Conservation (phyloP, 2,888 invertebrate genomes). For the Deilephila elpenor region DNA sequence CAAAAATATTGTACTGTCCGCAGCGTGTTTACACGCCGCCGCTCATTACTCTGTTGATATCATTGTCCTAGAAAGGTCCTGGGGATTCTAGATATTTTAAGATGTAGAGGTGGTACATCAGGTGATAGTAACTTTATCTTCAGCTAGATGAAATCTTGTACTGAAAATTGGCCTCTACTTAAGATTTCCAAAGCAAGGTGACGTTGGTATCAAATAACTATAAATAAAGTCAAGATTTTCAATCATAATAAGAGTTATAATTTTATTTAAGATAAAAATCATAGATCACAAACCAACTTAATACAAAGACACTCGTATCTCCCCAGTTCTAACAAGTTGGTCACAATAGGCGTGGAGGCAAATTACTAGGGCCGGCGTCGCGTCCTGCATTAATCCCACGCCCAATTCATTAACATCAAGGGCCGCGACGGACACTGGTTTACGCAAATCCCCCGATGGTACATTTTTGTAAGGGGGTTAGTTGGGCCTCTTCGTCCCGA, state of each 20-base stretch:
- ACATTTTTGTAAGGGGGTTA: conserved; percentile 8
- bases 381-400: conserved; percentile 16
- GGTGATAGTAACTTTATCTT: not conserved
- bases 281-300: no score
- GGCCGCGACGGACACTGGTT: conserved; percentile 17
- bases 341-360: conserved; percentile 14
- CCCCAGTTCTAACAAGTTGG: not conserved
- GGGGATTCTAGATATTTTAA: not conserved
- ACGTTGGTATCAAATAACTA: no score
- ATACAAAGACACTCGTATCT: not conserved
- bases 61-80: not conserved
- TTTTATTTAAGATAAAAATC: no score
- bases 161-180: no score
- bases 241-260: no score
- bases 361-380: not conserved
- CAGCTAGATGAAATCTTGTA: not conserved
- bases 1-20: conserved; percentile 15
- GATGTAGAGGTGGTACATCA: no score
- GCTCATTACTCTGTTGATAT: not conserved
- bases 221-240: no score
- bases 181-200: no score
- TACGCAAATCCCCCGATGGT: conserved; percentile 21
- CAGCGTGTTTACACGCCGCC: not conserved
- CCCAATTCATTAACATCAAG: conserved; percentile 25
- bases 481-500: conserved; percentile 3